Percentiles rank a stretch among this genome's conserved stretches.
phyloP scores from a whole-genome alignment of 2,113 vertebrate genomes.

The Hyla sarda region DNA sequence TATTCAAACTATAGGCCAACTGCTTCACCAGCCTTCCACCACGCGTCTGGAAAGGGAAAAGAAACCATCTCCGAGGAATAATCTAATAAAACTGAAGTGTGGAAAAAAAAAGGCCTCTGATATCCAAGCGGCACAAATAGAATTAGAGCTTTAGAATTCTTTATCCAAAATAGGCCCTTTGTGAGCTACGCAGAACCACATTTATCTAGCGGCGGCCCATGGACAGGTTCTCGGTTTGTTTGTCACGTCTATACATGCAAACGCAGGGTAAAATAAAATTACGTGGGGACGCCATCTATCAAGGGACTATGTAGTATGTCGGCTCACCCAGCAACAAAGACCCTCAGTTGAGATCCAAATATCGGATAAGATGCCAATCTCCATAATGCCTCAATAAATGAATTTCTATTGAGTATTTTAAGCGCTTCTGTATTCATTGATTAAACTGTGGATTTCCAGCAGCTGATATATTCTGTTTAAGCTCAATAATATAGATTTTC shows the following conservation, averaged over 20 bases:
- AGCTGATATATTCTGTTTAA: slow-evolving; percentile 2
- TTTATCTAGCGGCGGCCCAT: slow-evolving; percentile 74
- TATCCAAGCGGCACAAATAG: slow-evolving; percentile 95
- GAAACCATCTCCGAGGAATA: slow-evolving; percentile 91
- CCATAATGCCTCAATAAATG: slow-evolving; percentile 47
- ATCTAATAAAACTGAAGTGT: slow-evolving; percentile 98
- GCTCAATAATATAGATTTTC: slow-evolving; percentile 41
- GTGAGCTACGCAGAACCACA: slow-evolving; percentile 73
- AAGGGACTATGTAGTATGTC: not conserved
- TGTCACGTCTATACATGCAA: slow-evolving; percentile 45
- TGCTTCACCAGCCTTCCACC: slow-evolving; percentile 93
- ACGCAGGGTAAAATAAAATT: slow-evolving; percentile 47
- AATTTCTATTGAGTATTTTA: slow-evolving; percentile 48
- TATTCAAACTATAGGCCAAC: slow-evolving; percentile 96
- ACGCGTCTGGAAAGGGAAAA: slow-evolving; percentile 92
- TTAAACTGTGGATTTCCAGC: slow-evolving; percentile 19
- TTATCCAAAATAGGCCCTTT: slow-evolving; percentile 85
- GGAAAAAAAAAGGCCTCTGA: slow-evolving; percentile 94
- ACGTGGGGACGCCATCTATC: slow-evolving; percentile 41
- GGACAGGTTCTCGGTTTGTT: slow-evolving; percentile 58
- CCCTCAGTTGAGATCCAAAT: slow-evolving; percentile 10
- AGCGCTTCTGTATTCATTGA: slow-evolving; percentile 37
- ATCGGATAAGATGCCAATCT: slow-evolving; percentile 41
- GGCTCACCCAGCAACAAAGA: slow-evolving; percentile 29
- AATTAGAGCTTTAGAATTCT: slow-evolving; percentile 90